Percentiles rank a stretch among this genome's conserved stretches.
Evolutionary conservation across 2,797 vertebrate species (phyloP).

Genomic region (Poeciliopsis turneri): DNA sequence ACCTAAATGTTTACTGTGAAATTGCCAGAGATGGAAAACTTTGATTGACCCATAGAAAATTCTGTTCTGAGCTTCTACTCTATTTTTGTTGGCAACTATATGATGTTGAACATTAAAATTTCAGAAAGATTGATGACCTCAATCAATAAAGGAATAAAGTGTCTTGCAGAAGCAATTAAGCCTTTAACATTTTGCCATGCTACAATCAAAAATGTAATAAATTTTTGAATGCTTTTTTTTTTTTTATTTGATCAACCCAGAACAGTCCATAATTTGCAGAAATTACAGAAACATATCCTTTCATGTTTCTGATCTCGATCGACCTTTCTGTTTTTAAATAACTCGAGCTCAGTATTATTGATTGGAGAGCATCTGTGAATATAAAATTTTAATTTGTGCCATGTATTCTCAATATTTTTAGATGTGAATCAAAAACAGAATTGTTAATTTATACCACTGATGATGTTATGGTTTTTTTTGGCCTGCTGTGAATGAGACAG

Average conservation of each 20-base stretch:
- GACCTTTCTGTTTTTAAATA: neutral
- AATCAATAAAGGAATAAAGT: neutral
- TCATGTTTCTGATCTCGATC: neutral
- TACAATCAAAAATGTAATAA: neutral
- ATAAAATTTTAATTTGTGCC: neutral
- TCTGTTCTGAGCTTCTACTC: neutral
- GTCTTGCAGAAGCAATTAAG: neutral
- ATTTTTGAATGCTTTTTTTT: neutral
- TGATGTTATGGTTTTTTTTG: neutral
- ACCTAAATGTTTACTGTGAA: neutral
- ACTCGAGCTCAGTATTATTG: neutral
- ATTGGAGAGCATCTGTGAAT: neutral
- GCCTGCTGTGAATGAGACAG: neutral
- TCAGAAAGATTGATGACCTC: neutral
- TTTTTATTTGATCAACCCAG: neutral
- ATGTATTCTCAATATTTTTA: neutral
- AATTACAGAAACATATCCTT: neutral
- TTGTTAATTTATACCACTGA: neutral
- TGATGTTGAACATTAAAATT: neutral
- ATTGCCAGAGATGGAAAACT: neutral
- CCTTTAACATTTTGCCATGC: neutral
- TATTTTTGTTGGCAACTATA: neutral
- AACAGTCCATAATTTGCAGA: neutral
- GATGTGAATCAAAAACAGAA: neutral
- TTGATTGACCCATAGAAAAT: neutral